These are phyloP conservation scores for Clarias batrachus DNA, from an alignment of 2,113 vertebrate genomes.

Conservation along the genomic window DNA sequence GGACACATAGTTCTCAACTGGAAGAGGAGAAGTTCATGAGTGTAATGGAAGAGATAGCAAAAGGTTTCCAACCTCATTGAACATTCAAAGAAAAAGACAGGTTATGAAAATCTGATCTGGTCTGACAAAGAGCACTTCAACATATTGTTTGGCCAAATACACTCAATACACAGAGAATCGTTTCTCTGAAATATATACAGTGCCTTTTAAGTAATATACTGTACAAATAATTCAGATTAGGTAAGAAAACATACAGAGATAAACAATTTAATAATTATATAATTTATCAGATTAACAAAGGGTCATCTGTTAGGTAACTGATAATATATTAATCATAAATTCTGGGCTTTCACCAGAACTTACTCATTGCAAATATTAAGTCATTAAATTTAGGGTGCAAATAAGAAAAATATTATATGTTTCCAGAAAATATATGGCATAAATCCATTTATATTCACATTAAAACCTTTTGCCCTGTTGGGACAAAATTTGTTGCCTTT, in stretches of 20 bases:
- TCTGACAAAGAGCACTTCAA: not conserved
- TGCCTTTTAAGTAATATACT: not conserved
- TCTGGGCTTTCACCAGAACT: not conserved
- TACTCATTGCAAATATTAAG: not conserved
- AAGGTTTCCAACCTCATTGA: conserved; percentile 75
- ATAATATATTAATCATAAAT: conserved; percentile 4
- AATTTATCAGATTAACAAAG: not conserved
- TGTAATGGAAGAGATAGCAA: conserved; percentile 74
- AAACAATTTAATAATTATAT: not conserved
- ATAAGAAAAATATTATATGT: not conserved
- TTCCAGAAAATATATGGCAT: not conserved
- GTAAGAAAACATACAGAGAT: not conserved
- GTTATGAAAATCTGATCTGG: not conserved
- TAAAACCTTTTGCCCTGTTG: not conserved
- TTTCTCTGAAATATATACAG: not conserved
- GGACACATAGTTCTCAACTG: conserved; percentile 72
- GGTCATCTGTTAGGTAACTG: not conserved
- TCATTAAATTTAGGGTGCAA: not conserved
- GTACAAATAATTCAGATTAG: not conserved
- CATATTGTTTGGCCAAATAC: not conserved
- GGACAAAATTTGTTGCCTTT: conserved; percentile 6
- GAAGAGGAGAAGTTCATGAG: conserved; percentile 78
- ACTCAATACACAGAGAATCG: not conserved
- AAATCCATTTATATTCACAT: conserved; percentile 10
- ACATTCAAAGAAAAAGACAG: not conserved